A percentile compares a stretch with the other conserved stretches of the same genome.
These are phyloP conservation scores for Podarcis lilfordi DNA, from an alignment of 2,797 vertebrate genomes.

Conservation along the genomic window DNA sequence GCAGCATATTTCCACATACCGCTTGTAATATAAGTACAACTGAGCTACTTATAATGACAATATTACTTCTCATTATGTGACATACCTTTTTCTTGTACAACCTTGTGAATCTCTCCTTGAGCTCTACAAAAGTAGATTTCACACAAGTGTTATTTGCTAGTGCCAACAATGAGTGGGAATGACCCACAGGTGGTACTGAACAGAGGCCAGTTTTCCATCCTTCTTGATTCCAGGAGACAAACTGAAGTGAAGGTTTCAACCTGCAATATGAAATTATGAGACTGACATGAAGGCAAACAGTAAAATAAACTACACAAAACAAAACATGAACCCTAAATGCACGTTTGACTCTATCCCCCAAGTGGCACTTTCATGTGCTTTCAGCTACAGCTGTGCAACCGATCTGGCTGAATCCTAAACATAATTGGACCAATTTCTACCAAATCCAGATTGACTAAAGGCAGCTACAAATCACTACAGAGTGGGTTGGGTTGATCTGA, in stretches of 20 bases:
- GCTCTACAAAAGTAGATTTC: constrained; percentile 87
- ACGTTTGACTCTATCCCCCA: background rate
- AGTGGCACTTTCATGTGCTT: constrained; percentile 22
- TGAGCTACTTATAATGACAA: background rate
- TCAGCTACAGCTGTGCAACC: background rate
- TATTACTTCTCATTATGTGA: background rate
- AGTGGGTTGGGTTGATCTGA: too few relatives aligned
- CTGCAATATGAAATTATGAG: constrained; percentile 72
- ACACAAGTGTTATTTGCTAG: constrained; percentile 95
- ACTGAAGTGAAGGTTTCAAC: constrained; percentile 88
- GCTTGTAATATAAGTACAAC: background rate
- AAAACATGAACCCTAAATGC: constrained; percentile 5
- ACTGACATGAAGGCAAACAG: constrained; percentile 40
- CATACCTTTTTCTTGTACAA: constrained; percentile 94
- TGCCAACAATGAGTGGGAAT: constrained; percentile 90
- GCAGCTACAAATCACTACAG: too few relatives aligned
- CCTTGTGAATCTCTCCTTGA: constrained; percentile 86
- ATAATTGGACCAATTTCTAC: too few relatives aligned
- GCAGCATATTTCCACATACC: background rate
- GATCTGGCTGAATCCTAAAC: too few relatives aligned
- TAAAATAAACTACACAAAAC: constrained; percentile 29
- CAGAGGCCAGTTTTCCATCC: constrained; percentile 97
- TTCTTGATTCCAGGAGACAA: constrained; percentile 96
- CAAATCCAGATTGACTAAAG: too few relatives aligned
- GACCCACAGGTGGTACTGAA: constrained; percentile 92